phyloP scores from a whole-genome alignment of 1,140 invertebrate genomes.

The Drosophila neocordata region DNA sequence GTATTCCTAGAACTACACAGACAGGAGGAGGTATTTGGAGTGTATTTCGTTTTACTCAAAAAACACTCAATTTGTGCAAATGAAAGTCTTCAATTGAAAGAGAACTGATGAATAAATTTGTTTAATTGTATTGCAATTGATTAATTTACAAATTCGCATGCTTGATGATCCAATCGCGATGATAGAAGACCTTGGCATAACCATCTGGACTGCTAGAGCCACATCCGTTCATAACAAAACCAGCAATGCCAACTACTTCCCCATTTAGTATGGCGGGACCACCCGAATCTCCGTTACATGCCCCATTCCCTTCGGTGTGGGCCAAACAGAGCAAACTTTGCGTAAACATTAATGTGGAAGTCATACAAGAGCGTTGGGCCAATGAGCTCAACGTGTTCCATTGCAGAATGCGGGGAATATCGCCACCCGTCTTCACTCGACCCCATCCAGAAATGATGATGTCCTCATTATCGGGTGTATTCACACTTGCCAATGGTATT shows the following conservation, averaged over 20 bases:
- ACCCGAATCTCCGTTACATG: conserved; percentile 45
- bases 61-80: background rate
- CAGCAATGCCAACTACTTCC: conserved; percentile 43
- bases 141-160: conserved; percentile 45
- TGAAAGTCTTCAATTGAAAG: background rate
- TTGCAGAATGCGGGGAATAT: conserved; percentile 46
- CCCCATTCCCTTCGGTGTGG: conserved; percentile 33
- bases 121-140: background rate
- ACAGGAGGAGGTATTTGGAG: too few species aligned
- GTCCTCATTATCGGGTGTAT: conserved; percentile 36
- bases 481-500: conserved; percentile 58
- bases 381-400: conserved; percentile 50
- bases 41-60: too few species aligned
- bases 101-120: background rate
- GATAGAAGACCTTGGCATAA: conserved; percentile 83
- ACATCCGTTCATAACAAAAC: conserved; percentile 36
- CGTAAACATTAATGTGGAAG: conserved; percentile 21
- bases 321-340: conserved; percentile 53
- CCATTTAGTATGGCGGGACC: conserved; percentile 44
- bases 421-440: conserved; percentile 54
- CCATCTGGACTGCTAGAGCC: conserved; percentile 83
- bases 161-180: conserved; percentile 82
- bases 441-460: conserved; percentile 84
- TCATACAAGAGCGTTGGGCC: conserved; percentile 14
- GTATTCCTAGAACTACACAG: background rate